Conservation (phyloP, 2,797 vertebrate species). For the Spondyliosoma cantharus region DNA sequence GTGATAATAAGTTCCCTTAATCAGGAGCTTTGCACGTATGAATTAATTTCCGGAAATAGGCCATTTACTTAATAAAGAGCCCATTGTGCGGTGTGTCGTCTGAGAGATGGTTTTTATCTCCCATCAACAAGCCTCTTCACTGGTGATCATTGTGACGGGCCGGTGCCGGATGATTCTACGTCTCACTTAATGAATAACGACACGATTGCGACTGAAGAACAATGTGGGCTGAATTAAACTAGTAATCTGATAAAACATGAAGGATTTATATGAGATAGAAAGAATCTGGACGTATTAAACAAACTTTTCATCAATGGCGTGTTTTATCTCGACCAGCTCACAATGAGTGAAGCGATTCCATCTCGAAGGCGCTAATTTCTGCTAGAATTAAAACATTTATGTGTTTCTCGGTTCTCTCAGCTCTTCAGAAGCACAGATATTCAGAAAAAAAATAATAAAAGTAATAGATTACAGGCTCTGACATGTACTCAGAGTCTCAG, state of each 20-base stretch:
- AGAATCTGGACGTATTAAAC: not conserved
- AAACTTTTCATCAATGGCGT: not conserved
- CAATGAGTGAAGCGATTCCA: not conserved
- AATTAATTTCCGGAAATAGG: constrained; percentile 57
- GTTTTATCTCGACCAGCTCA: not conserved
- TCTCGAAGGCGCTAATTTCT: too few relatives aligned
- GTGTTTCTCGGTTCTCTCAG: too few relatives aligned
- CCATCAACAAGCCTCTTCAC: constrained; percentile 17
- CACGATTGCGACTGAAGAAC: not conserved
- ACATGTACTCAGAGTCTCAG: too few relatives aligned
- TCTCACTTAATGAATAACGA: not conserved
- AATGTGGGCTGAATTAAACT: not conserved
- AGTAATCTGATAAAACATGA: not conserved
- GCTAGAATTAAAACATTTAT: too few relatives aligned
- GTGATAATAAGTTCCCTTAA: constrained; percentile 56
- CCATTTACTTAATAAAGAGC: constrained; percentile 37
- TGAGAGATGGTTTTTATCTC: constrained; percentile 28
- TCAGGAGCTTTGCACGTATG: constrained; percentile 51
- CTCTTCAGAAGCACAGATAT: too few relatives aligned
- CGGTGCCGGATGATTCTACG: not conserved
- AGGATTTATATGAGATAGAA: not conserved
- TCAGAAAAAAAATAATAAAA: too few relatives aligned
- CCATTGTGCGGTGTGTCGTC: constrained; percentile 6
- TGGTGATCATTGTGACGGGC: not conserved
- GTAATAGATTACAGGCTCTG: too few relatives aligned